Evolutionary conservation across 2,888 invertebrate genomes (phyloP), one percentile per base, ranked within the genome.

Genomic region (Cataglyphis cursor): DNA sequence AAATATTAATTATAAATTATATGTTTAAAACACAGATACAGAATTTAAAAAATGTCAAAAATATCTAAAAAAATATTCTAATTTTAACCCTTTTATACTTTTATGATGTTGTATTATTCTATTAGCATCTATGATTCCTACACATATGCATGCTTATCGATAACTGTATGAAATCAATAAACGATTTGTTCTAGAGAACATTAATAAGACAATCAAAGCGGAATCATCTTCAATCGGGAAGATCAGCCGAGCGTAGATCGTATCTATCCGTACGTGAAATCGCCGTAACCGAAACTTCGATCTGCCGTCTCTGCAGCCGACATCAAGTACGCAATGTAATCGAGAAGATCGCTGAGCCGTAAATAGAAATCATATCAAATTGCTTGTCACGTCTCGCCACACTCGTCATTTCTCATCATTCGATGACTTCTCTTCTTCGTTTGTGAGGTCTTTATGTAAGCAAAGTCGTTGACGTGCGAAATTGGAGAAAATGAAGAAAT

Each of bases 321-420:
- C n/a, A 51, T 51, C 48, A 31, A 28, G 8, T 64, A 18, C 44
- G 10, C 18, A 54, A 81, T 74, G 76, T 44, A 83, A 86, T 83
- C 35, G 68, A 72, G 24, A 1, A 35, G 73, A 80, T 87, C 84
- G 83, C n/a, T 81, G 85, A 89, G 84, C 90, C 89, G 89, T 90
- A 80, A 92, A 92, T 84, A 88, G 87, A 91, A 91, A 90, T 90
- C 88, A 87, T 86, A 89, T 82, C 83, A 87, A 90, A 89, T 85
- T 84, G 70, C 28, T 62, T 21, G n/a, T 35, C 28, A 38, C 57
- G 59, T 51, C 62, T 61, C 74, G 62, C 62, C 41, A 59, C 68
- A 68, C 68, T 51, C 72, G 54, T 75, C 66, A 41, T 66, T 82
- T 54, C 62, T 85, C 83, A 65, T 66, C 75, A 75, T 38, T 68